Conservation (phyloP, 2,888 invertebrate species). For the Thera britannica region DNA sequence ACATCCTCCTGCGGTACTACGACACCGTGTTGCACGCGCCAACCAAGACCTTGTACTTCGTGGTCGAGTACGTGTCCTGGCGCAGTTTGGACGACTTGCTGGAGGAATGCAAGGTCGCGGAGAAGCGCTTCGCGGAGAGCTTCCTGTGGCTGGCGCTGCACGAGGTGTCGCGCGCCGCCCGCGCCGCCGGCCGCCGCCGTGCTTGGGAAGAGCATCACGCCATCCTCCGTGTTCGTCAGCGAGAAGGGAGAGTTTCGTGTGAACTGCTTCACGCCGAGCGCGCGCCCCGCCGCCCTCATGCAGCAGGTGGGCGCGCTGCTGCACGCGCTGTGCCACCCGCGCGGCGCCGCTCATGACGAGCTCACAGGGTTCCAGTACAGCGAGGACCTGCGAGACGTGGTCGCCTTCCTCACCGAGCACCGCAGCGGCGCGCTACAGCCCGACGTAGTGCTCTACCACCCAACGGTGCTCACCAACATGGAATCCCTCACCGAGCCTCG, state of each 20-base stretch:
- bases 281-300: conserved; percentile 49
- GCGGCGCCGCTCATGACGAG: conserved; percentile 47
- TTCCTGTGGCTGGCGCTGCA: conserved; percentile 75
- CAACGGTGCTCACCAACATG: conserved; percentile 76
- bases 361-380: conserved; percentile 64
- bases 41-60: conserved; percentile 78
- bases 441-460: conserved; percentile 76
- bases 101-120: conserved; percentile 60
- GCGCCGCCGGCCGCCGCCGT: conserved; percentile 58
- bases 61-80: conserved; percentile 75
- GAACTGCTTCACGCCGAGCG: conserved; percentile 66
- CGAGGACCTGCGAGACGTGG: conserved; percentile 69
- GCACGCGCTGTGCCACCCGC: conserved; percentile 55
- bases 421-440: conserved; percentile 62
- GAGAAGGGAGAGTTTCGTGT: conserved; percentile 67
- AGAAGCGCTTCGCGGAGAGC: conserved; percentile 66
- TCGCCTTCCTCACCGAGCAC: conserved; percentile 68
- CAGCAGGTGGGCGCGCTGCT: conserved; percentile 68
- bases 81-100: conserved; percentile 68
- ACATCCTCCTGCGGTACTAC: conserved; percentile 71
- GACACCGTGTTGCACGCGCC: conserved; percentile 78
- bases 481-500: conserved; percentile 56
- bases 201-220: conserved; percentile 63
- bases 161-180: conserved; percentile 67
- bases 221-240: conserved; percentile 66